Percentiles rank a stretch among this genome's conserved stretches.
Conservation (phyloP, 2,888 invertebrate genomes). For the Apamea anceps region DNA sequence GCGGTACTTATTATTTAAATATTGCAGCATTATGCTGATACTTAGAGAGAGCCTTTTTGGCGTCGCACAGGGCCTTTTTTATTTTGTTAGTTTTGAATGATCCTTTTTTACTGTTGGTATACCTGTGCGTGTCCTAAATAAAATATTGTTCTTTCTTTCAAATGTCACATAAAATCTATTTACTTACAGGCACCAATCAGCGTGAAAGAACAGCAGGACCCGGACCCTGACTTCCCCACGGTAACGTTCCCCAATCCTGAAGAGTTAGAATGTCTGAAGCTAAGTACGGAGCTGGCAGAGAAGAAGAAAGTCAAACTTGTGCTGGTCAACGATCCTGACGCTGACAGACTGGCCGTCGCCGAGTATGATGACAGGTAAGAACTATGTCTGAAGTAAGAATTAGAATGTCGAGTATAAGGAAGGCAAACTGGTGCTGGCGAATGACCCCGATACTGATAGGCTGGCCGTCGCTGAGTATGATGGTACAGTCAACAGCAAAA, state of each 20-base stretch:
- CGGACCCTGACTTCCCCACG: slow-evolving; percentile 99
- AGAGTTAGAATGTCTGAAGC: slow-evolving; percentile 94
- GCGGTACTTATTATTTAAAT: too few relatives aligned
- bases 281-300: slow-evolving; percentile 95
- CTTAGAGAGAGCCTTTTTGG: too few relatives aligned
- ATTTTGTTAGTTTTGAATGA: too few relatives aligned
- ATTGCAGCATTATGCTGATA: too few relatives aligned
- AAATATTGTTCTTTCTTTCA: too few relatives aligned
- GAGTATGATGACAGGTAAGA: slow-evolving; percentile 93
- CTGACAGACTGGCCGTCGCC: slow-evolving; percentile 98
- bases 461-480: slow-evolving; percentile 96
- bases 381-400: slow-evolving; percentile 91
- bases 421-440: slow-evolving; percentile 96
- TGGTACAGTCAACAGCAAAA: too few relatives aligned
- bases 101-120: too few relatives aligned
- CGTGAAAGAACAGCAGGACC: slow-evolving; percentile 94
- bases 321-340: slow-evolving; percentile 99
- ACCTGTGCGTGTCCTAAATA: too few relatives aligned
- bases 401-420: slow-evolving; percentile 92
- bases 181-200: slow-evolving; percentile 90
- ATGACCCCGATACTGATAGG: slow-evolving; percentile 99
- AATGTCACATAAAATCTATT: background rate
- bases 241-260: slow-evolving; percentile 99
- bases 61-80: too few relatives aligned
- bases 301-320: slow-evolving; percentile 93